Conservation (phyloP, 2,797 vertebrate genomes). For the Helostoma temminkii region DNA sequence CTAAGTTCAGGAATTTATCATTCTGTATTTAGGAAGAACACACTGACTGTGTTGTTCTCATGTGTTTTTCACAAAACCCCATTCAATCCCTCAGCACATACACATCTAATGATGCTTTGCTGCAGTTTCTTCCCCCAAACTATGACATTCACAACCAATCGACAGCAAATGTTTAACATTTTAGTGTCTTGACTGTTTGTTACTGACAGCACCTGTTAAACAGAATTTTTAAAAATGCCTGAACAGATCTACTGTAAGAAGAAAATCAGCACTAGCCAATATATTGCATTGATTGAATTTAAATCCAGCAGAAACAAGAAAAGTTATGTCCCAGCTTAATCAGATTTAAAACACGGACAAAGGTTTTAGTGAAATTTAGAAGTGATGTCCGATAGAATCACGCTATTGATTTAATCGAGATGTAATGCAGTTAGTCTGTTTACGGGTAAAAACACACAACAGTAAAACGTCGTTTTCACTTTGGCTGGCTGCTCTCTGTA, state of each 20-base stretch:
- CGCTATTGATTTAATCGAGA: slow-evolving; percentile 35
- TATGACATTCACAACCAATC: background rate
- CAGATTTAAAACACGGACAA: slow-evolving; percentile 13
- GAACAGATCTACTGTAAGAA: slow-evolving; percentile 5
- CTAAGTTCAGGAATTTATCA: slow-evolving; percentile 34
- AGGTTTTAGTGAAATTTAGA: slow-evolving; percentile 25
- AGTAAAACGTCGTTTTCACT: slow-evolving; percentile 10
- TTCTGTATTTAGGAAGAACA: background rate
- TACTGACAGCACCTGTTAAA: background rate
- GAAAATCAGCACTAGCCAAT: background rate
- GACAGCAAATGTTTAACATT: too few relatives aligned
- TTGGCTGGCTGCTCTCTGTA: fast-evolving
- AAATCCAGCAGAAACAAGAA: background rate
- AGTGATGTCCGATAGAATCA: slow-evolving; percentile 23
- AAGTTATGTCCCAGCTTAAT: slow-evolving; percentile 1
- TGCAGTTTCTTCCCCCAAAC: background rate
- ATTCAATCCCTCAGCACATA: slow-evolving; percentile 14
- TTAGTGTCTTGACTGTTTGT: background rate
- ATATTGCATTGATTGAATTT: slow-evolving; percentile 48
- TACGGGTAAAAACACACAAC: slow-evolving; percentile 13
- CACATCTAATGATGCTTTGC: background rate
- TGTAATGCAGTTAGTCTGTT: slow-evolving; percentile 39
- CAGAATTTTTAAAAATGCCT: background rate
- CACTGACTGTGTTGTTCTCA: slow-evolving; percentile 31
- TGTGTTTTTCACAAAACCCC: slow-evolving; percentile 17